Evolutionary conservation across 2,797 vertebrate genomes (phyloP), one percentile per base, ranked within the genome.

Genomic region (Hephaestus fuliginosus): DNA sequence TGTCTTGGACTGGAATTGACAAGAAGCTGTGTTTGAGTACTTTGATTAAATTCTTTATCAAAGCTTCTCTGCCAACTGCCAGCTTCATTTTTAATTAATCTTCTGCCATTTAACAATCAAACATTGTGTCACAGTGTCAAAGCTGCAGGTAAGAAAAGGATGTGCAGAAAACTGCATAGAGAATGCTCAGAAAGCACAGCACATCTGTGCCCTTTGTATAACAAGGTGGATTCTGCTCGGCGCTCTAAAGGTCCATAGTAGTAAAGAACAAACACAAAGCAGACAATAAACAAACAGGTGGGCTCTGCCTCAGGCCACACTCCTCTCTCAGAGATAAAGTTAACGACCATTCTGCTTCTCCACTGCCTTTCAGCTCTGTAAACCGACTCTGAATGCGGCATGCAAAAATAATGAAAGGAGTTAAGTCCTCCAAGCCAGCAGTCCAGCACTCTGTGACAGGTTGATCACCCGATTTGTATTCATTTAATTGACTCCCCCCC

Each of bases 391-490:
- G 33, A 90, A 81, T 70, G 80, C 53, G 3, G 48, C 87, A 81
- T 87, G 76, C 66, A 74, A 86, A 89, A 91, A 92, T 85, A 90
- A 89, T 78, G 74, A 89, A 86, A 75, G 71, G 76, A 91, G 78
- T 90, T 86, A 81, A 86, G 85, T 86, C 82, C 73, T 86, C 53
- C 2, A 84, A 90, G 89, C 66, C 81, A 78, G 81, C 76, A 65
- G 83, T 88, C 80, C 81, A 61, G 85, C 83, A 73, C 86, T 86
- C 80, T 72, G 68, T 82, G 86, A 89, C 89, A 87, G 83, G 89
- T 91, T 92, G 86, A 91, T 93, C 88, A 88, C 83, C 86, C 76
- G 52, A 93, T 94, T 89, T 91, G 86, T 88, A 90, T 93, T 91
- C 81, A 87, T 86, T 91, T 88, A 80, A 91, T 78, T 86, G 83